Conservation (phyloP, 2,113 vertebrate species). For the Oreotrochilus melanogaster region DNA sequence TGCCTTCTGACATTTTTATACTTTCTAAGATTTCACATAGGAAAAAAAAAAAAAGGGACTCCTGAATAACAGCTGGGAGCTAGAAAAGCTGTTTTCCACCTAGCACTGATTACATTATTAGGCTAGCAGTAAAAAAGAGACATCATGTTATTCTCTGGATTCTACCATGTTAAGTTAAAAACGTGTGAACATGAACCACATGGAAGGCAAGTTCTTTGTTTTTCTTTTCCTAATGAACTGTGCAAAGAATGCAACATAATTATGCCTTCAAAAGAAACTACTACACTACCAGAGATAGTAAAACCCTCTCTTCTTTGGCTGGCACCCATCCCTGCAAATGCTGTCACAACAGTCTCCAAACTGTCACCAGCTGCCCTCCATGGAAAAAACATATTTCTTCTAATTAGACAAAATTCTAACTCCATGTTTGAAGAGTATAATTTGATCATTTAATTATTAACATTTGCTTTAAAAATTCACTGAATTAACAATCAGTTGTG, state of each 20-base stretch:
- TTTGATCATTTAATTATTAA: constrained; percentile 59
- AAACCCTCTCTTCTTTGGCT: constrained; percentile 50
- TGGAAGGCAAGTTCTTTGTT: constrained; percentile 36
- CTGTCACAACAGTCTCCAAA: constrained; percentile 63
- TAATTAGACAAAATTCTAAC: constrained; percentile 60
- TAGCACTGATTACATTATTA: background rate
- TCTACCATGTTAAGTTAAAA: background rate
- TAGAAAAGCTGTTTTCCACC: constrained; percentile 5
- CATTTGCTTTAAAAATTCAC: constrained; percentile 33
- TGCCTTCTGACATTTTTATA: background rate
- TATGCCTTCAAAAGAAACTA: constrained; percentile 29
- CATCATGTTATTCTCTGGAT: background rate
- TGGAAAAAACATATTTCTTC: constrained; percentile 51
- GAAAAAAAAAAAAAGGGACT: background rate
- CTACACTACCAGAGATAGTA: background rate
- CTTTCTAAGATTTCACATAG: background rate
- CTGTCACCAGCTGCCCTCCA: constrained; percentile 59
- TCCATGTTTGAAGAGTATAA: constrained; percentile 23
- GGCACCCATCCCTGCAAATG: constrained; percentile 41
- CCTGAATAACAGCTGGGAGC: background rate
- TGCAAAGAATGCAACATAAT: constrained; percentile 20
- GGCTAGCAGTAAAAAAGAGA: background rate
- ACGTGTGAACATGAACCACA: constrained; percentile 35
- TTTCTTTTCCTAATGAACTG: constrained; percentile 44
- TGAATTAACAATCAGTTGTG: background rate